These are phyloP conservation scores for Mactra quadrangularis DNA, from an alignment of 1,140 invertebrate species.

Conservation along the genomic window DNA sequence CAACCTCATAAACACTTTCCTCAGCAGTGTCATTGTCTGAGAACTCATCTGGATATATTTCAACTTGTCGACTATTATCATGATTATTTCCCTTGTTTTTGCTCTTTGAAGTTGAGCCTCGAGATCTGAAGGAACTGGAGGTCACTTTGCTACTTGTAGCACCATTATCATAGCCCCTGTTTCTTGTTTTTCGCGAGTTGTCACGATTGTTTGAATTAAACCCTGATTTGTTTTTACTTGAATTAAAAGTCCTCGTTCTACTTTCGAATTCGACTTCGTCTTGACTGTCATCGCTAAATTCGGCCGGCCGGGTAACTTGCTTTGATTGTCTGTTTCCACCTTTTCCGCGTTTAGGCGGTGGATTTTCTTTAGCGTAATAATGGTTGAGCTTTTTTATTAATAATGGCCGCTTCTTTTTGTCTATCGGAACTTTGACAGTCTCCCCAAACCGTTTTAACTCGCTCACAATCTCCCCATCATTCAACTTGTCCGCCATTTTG, in stretches of 20 bases:
- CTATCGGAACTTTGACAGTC: constrained; percentile 75
- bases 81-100: constrained; percentile 9
- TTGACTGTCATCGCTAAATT: constrained; percentile 68
- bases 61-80: constrained; percentile 24
- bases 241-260: constrained; percentile 28
- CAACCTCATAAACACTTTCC: constrained; percentile 75
- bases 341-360: constrained; percentile 58
- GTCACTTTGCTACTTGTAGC: constrained; percentile 1
- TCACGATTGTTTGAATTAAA: constrained; percentile 20
- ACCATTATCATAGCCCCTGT: constrained; percentile 43
- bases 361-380: constrained; percentile 68
- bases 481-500: constrained; percentile 77
- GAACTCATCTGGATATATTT: constrained; percentile 72
- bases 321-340: constrained; percentile 37
- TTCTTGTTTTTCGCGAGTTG: not conserved
- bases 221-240: constrained; percentile 33
- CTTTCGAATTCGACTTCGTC: constrained; percentile 58
- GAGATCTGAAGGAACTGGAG: not conserved
- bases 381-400: constrained; percentile 81
- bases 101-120: constrained; percentile 46
- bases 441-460: constrained; percentile 77
- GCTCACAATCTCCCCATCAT: constrained; percentile 72
- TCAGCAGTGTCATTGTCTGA: constrained; percentile 74
- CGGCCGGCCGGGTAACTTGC: constrained; percentile 33
- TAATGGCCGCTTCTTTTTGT: constrained; percentile 73